Evolutionary conservation across 2,888 invertebrate species (phyloP), one percentile per base, ranked within the genome.

Genomic region (Lithodes maja): DNA sequence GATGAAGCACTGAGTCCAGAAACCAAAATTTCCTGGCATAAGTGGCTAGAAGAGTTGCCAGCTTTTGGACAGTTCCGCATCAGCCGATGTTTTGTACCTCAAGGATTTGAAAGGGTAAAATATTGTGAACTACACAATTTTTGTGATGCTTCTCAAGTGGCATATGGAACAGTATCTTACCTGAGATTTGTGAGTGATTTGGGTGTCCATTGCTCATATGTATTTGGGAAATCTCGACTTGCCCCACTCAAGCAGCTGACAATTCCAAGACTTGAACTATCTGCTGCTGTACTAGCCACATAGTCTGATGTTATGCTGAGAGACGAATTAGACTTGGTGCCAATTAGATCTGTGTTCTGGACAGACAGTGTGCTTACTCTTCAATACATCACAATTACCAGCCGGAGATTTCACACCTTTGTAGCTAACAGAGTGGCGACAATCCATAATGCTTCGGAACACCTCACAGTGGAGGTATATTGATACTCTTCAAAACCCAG

Each of bases 91-190:
- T 81, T 33, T 61, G 33, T 5, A 33, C 81, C 81, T 12, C 17
- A 61, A 53, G 68, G 17, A 9, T n/a, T 52, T 55, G 81, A 17
- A 3, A 5, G 3, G 15, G 9, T 5, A 15, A n/a, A 9, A 9
- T 61, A 15, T 12, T n/a, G n/a, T 3, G 55, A 54, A 61, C 17
- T 81, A 33, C 81, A 81, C 17, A 50, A 54, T 7, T 81, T 81
- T 17, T 81, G 17, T 33, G 81, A 81, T 81, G 81, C 81, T 9
- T 61, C 33, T 5, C 55, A 61, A 33, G 49, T 17, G 9, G 81
- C 61, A 15, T 81, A 81, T 54, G 61, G 61, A n/a, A 55, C 54
- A 9, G 81, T 81, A 3, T 55, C 81, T 3, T 81, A 81, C 68
- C 54, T 81, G 54, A 52, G 81, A 53, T 3, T 81, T 1, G 49